Conservation (phyloP, 1,140 invertebrate species). For the Bombus huntii region DNA sequence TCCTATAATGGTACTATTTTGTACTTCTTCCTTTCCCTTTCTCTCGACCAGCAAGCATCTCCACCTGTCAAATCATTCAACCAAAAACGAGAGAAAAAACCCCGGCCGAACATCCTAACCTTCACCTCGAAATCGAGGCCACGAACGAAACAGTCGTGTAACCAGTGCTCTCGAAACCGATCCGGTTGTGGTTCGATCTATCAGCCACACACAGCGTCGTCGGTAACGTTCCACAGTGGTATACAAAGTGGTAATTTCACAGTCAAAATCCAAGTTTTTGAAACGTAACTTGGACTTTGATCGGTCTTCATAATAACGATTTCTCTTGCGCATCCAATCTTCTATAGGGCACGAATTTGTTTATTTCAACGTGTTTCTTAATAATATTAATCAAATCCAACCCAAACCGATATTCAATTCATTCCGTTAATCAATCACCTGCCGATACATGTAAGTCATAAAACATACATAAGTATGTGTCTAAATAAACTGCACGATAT, state of each 20-base stretch:
- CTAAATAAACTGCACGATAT: too few species aligned
- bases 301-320: neutral
- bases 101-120: neutral
- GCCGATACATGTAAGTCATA: too few species aligned
- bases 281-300: neutral
- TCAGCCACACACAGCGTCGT: neutral
- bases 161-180: slow-evolving; percentile 15
- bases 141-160: neutral
- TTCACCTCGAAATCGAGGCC: slow-evolving; percentile 12
- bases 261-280: neutral
- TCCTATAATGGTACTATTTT: too few species aligned
- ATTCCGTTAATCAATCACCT: too few species aligned
- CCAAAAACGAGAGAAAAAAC: neutral
- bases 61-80: neutral
- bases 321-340: neutral
- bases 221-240: neutral
- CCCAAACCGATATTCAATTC: too few species aligned
- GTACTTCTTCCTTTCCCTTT: neutral
- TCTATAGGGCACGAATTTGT: neutral
- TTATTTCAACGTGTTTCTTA: too few species aligned
- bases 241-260: neutral
- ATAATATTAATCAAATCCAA: too few species aligned
- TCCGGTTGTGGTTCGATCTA: neutral
- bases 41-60: neutral
- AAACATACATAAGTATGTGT: too few species aligned